Evolutionary conservation across 2,797 vertebrate genomes (phyloP).

Genomic region (Acanthurus lineatus): DNA sequence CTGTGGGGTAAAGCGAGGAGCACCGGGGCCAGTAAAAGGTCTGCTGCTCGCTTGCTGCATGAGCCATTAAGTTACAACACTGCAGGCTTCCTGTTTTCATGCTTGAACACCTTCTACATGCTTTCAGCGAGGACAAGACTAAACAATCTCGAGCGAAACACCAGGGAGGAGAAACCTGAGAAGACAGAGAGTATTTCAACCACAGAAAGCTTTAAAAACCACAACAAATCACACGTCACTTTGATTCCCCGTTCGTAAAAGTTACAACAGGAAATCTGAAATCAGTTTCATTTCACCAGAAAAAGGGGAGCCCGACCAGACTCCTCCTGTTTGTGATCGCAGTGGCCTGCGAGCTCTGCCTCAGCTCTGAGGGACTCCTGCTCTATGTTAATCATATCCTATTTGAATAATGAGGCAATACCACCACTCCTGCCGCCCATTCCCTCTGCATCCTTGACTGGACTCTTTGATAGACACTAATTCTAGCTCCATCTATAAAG

Average conservation of each 20-base stretch:
- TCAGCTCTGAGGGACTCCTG: slow-evolving; percentile 71
- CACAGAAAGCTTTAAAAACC: slow-evolving; percentile 39
- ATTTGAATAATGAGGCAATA: slow-evolving; percentile 88
- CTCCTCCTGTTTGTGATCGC: slow-evolving; percentile 58
- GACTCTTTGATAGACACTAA: slow-evolving; percentile 88
- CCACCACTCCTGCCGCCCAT: slow-evolving; percentile 73
- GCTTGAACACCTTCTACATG: slow-evolving; percentile 76
- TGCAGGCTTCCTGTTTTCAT: slow-evolving; percentile 77
- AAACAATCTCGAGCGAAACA: slow-evolving; percentile 69
- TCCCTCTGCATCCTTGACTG: slow-evolving; percentile 82
- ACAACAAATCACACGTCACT: slow-evolving; percentile 46
- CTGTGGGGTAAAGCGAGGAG: slow-evolving; percentile 59
- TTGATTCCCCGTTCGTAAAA: slow-evolving; percentile 42
- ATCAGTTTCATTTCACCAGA: slow-evolving; percentile 51
- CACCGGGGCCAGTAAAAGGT: slow-evolving; percentile 60
- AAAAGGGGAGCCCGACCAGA: slow-evolving; percentile 17
- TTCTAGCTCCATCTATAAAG: slow-evolving; percentile 89
- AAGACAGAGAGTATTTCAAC: slow-evolving; percentile 47
- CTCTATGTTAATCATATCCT: slow-evolving; percentile 82
- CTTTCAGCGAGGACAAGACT: slow-evolving; percentile 71
- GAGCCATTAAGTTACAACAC: slow-evolving; percentile 76
- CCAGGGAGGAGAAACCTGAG: slow-evolving; percentile 56
- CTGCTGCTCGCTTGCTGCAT: slow-evolving; percentile 57
- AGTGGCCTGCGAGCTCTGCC: slow-evolving; percentile 60
- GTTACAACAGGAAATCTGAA: slow-evolving; percentile 60